These are phyloP conservation scores for Megaceryle maxima DNA, from an alignment of 2,113 vertebrate species.

Conservation along the genomic window DNA sequence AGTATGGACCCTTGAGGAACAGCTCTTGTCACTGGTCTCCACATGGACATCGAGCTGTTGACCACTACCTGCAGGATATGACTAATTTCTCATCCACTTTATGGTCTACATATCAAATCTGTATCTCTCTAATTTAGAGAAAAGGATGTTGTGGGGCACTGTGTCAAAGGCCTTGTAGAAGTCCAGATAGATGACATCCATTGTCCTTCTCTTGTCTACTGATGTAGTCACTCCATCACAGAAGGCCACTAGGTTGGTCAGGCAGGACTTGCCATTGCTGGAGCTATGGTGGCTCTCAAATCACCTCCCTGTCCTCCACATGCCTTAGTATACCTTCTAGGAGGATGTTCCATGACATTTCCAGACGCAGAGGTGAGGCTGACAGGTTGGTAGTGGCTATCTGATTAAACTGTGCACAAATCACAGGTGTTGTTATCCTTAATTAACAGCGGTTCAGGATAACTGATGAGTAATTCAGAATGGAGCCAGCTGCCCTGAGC, in stretches of 20 bases:
- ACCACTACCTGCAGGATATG: neutral
- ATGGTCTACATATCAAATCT: neutral
- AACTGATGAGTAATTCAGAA: neutral
- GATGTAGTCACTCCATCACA: neutral
- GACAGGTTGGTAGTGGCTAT: neutral
- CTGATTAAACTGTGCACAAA: neutral
- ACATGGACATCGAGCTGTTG: neutral
- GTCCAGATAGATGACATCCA: neutral
- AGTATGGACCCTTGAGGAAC: neutral
- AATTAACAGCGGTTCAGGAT: too few relatives aligned
- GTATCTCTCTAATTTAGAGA: neutral
- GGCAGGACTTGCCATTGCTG: neutral
- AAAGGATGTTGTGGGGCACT: neutral
- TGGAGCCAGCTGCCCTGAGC: too few relatives aligned
- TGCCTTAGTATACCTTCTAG: neutral
- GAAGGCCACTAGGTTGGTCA: neutral
- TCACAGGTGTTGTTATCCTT: too few relatives aligned
- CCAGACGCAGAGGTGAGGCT: neutral
- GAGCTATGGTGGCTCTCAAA: neutral
- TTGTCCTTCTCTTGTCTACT: neutral
- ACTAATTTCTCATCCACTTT: neutral
- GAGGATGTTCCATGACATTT: neutral
- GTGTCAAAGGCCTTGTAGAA: neutral
- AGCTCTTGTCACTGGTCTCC: neutral
- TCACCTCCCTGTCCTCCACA: neutral